phyloP scores from a whole-genome alignment of 2,888 invertebrate species.

The Megaustenia siamemsis region DNA sequence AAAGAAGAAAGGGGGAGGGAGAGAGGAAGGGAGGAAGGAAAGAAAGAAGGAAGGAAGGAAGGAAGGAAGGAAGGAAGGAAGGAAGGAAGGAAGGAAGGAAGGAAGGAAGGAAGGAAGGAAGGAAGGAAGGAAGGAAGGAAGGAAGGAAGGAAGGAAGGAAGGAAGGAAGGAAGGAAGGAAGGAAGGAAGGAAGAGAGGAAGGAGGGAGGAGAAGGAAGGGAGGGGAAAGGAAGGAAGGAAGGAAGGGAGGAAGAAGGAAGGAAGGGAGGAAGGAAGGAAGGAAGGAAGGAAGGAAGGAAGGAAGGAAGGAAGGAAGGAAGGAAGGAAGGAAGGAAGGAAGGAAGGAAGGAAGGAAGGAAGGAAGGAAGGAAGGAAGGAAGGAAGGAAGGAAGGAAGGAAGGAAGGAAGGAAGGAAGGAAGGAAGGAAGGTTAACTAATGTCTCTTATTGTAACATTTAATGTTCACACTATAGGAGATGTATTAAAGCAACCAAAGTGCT shows the following conservation, averaged over 20 bases:
- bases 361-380: neutral
- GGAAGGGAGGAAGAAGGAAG: neutral
- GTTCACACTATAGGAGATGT: too few relatives aligned
- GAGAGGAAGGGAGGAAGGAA: slow-evolving; percentile 9
- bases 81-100: neutral
- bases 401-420: neutral
- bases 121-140: neutral
- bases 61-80: neutral
- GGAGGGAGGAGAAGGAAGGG: neutral
- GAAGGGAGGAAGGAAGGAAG: neutral
- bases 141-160: neutral
- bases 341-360: neutral
- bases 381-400: neutral
- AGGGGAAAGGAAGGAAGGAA: neutral
- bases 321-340: neutral
- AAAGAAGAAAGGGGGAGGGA: neutral
- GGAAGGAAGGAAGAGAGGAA: neutral
- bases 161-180: neutral
- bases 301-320: too few relatives aligned
- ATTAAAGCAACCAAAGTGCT: too few relatives aligned
- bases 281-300: neutral
- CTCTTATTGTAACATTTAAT: too few relatives aligned
- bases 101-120: neutral
- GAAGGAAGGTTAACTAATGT: too few relatives aligned
- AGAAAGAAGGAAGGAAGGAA: neutral